phyloP scores from a whole-genome alignment of 2,888 invertebrate genomes.

The Cyclophora punctaria region DNA sequence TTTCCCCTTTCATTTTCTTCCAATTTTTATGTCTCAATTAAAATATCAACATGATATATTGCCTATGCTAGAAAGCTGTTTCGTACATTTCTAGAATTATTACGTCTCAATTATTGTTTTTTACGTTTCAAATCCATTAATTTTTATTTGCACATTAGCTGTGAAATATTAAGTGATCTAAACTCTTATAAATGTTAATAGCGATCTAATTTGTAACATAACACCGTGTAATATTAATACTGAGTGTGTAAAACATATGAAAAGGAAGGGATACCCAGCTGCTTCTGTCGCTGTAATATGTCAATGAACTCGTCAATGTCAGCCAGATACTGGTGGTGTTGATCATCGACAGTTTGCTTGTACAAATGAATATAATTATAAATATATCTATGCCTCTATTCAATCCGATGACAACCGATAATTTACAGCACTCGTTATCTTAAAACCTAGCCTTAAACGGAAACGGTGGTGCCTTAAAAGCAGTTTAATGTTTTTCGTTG shows the following conservation, averaged over 20 bases:
- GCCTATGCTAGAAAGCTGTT: too few species aligned
- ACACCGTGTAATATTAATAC: background rate
- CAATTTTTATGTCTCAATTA: too few species aligned
- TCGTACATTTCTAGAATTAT: too few species aligned
- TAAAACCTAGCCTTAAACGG: conserved; percentile 29
- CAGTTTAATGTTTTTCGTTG: conserved; percentile 34
- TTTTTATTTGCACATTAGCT: conserved; percentile 1
- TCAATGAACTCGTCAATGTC: conserved; percentile 69
- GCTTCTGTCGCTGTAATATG: conserved; percentile 45
- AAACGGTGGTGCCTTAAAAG: conserved; percentile 32
- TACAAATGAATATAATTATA: conserved; percentile 31
- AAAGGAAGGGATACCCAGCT: conserved; percentile 47
- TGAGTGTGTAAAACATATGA: conserved; percentile 1
- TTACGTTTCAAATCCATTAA: conserved; percentile 6
- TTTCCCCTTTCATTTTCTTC: too few species aligned
- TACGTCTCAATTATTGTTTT: too few species aligned
- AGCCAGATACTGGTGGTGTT: conserved; percentile 40
- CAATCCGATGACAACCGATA: conserved; percentile 29
- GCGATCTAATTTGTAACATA: conserved; percentile 2
- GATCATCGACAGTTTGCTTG: conserved; percentile 14
- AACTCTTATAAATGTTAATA: too few species aligned
- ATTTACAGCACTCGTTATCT: conserved; percentile 30
- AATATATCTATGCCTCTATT: conserved; percentile 24
- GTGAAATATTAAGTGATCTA: too few species aligned
- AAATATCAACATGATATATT: too few species aligned